phyloP scores from a whole-genome alignment of 2,797 vertebrate species.

The Champsocephalus gunnari region DNA sequence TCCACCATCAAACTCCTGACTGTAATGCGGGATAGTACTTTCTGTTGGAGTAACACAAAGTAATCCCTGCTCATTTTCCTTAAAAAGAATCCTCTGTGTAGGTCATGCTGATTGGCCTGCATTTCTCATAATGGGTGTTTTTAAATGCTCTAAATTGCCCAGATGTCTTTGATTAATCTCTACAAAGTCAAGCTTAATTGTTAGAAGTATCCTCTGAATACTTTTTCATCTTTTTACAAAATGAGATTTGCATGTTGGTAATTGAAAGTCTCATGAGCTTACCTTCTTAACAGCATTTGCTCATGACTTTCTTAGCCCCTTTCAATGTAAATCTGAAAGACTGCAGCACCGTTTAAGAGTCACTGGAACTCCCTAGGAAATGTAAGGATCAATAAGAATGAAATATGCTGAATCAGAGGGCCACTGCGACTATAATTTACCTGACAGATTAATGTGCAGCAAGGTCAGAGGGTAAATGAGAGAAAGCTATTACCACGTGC shows the following conservation, averaged over 20 bases:
- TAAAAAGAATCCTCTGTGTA: conserved; percentile 70
- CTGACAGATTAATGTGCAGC: conserved; percentile 38
- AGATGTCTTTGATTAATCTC: conserved; percentile 78
- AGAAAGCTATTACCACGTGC: conserved; percentile 18
- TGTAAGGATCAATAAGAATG: conserved; percentile 54
- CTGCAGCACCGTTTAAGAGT: conserved; percentile 32
- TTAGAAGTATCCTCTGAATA: conserved; percentile 52
- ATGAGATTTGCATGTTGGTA: conserved; percentile 52
- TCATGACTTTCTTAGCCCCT: conserved; percentile 31
- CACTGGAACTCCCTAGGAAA: conserved; percentile 33
- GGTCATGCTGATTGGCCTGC: conserved; percentile 79
- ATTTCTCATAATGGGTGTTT: conserved; percentile 69
- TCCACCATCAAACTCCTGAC: conserved; percentile 76
- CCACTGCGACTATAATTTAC: conserved; percentile 23
- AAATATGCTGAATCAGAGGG: conserved; percentile 39
- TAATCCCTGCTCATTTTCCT: conserved; percentile 75
- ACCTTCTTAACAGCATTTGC: conserved; percentile 45
- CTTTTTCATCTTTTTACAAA: conserved; percentile 50
- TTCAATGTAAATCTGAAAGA: conserved; percentile 46
- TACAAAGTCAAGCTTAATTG: conserved; percentile 75
- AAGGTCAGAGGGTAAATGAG: conserved; percentile 46
- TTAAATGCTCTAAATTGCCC: conserved; percentile 74
- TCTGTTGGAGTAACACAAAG: conserved; percentile 70
- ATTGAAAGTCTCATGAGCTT: conserved; percentile 59
- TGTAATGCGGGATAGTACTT: conserved; percentile 76